Percentiles rank a stretch among this genome's conserved stretches.
Conservation (phyloP, 2,797 vertebrate species). For the Nyctibius grandis region DNA sequence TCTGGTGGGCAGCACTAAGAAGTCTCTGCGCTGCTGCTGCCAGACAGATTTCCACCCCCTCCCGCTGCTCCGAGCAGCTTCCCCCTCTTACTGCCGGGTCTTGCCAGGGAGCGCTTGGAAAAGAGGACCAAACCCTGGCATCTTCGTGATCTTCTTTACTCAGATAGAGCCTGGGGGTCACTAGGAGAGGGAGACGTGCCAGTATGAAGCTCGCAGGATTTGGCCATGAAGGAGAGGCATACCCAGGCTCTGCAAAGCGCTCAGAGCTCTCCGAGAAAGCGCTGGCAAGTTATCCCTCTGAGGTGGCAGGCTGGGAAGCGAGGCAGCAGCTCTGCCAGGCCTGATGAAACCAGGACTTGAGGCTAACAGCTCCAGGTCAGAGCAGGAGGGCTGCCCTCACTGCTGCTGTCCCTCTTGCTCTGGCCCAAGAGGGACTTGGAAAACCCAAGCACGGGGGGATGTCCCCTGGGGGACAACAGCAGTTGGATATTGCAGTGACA, state of each 20-base stretch:
- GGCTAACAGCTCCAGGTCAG: slow-evolving; percentile 16
- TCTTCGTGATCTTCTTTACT: neutral
- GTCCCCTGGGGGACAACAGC: neutral
- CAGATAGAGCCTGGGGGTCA: slow-evolving; percentile 13
- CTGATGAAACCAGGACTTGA: slow-evolving; percentile 23
- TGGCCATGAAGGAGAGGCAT: neutral
- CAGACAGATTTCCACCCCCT: slow-evolving; percentile 26
- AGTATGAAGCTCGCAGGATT: neutral
- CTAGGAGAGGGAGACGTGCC: neutral
- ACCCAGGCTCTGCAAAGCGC: neutral
- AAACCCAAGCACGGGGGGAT: neutral
- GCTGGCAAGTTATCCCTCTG: neutral
- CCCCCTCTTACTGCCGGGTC: neutral
- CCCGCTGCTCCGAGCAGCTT: neutral
- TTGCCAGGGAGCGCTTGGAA: neutral
- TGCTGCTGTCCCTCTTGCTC: neutral
- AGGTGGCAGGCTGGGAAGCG: neutral
- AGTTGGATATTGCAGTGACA: slow-evolving; percentile 14
- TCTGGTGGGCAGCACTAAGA: slow-evolving; percentile 61
- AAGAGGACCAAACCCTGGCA: neutral
- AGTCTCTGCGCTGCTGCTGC: slow-evolving; percentile 32
- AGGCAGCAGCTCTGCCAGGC: slow-evolving; percentile 41
- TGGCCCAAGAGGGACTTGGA: neutral
- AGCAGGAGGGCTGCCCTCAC: neutral
- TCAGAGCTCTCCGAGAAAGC: neutral